Percentiles rank a stretch among this genome's conserved stretches.
phyloP scores from a whole-genome alignment of 2,113 vertebrate genomes.

The Caloenas nicobarica region DNA sequence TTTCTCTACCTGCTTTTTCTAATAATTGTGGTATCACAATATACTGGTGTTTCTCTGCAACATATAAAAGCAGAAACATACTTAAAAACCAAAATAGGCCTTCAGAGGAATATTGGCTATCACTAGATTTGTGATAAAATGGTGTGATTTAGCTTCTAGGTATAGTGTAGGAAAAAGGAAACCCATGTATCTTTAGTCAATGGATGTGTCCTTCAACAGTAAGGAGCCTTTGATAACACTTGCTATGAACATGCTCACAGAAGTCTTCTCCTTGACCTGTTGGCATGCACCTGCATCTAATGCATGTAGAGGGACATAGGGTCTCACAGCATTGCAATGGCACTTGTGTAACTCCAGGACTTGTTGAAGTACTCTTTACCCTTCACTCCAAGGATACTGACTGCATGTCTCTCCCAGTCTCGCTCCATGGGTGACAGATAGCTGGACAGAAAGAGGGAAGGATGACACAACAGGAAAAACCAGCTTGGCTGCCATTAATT shows the following conservation, averaged over 20 bases:
- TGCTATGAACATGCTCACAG: neutral
- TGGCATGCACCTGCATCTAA: rapidly evolving
- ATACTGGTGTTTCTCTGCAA: neutral
- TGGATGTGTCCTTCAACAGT: neutral
- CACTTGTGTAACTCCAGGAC: neutral
- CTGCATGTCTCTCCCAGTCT: neutral
- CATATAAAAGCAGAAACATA: neutral
- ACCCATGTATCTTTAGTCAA: neutral
- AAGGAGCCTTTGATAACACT: neutral
- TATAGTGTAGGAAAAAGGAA: neutral
- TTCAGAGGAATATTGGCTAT: neutral
- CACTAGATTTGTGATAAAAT: neutral
- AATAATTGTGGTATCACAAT: neutral
- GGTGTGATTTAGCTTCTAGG: neutral
- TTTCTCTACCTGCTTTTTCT: neutral
- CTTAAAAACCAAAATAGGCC: neutral
- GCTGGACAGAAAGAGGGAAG: neutral
- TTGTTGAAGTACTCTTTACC: neutral
- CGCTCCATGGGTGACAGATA: neutral
- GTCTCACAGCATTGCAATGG: neutral
- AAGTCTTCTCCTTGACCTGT: neutral
- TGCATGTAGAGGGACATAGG: neutral
- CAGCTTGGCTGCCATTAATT: neutral
- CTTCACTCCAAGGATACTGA: neutral
- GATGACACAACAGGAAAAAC: neutral